phyloP scores from a whole-genome alignment of 2,888 invertebrate species.

The Pristionchus fissidentatus region DNA sequence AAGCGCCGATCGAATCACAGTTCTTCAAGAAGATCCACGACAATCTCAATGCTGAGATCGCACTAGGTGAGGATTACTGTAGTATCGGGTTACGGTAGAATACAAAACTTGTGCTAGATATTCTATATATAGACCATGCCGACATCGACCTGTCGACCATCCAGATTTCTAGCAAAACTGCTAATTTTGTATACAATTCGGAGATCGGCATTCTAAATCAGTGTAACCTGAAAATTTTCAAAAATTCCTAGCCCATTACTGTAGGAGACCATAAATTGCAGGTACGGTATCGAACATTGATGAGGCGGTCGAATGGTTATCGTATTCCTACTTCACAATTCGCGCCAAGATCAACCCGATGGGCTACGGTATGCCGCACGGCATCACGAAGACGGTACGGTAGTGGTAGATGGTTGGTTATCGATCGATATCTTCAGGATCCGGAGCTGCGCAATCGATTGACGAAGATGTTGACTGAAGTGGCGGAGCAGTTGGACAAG shows the following conservation, averaged over 20 bases:
- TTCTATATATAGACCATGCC: too few species aligned
- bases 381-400: slow-evolving; percentile 76
- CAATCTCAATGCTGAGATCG: slow-evolving; percentile 96
- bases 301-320: slow-evolving; percentile 97
- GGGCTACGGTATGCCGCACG: slow-evolving; percentile 83
- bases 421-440: slow-evolving; percentile 78
- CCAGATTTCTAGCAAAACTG: too few species aligned
- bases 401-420: not conserved
- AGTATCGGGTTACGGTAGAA: too few species aligned
- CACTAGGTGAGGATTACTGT: slow-evolving; percentile 59
- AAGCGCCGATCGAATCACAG: slow-evolving; percentile 97
- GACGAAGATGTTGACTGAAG: slow-evolving; percentile 84
- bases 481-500: slow-evolving; percentile 89
- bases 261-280: slow-evolving; percentile 78
- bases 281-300: slow-evolving; percentile 96
- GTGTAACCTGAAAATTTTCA: not conserved
- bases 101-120: not conserved
- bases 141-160: too few species aligned
- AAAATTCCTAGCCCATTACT: too few species aligned
- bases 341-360: slow-evolving; percentile 92
- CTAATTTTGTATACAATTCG: too few species aligned
- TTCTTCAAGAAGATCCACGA: slow-evolving; percentile 92
- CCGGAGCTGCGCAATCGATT: slow-evolving; percentile 86
- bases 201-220: too few species aligned
- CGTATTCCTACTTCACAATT: slow-evolving; percentile 95